Base-by-base conservation (phyloP, 2,888 invertebrate species). In the Molorchus minor region DNA sequence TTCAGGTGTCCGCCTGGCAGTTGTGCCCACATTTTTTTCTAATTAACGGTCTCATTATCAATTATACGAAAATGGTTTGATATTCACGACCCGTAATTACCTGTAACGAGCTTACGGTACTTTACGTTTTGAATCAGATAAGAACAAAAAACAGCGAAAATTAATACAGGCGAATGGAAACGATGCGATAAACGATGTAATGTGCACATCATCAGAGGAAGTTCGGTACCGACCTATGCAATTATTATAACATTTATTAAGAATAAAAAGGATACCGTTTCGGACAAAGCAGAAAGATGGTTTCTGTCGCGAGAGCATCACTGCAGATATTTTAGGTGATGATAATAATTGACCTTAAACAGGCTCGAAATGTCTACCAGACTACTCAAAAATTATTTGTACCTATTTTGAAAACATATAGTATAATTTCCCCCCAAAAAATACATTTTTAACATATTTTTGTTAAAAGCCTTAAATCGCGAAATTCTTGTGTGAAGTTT, bases 131-230 rank as follows among this genome's bases (percentile, higher is more conserved):
- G 7, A n/a, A 38, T 49, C 29, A 25, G 49, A 49, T 49, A 33
- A n/a, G n/a, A n/a, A n/a, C n/a, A n/a, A 38, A 47, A 47, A 40
- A 46, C 43, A 25, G 25, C 25, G 29, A 40, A 49, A 56, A 49
- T 56, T 17, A 49, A 43, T 35, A 13, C 20, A 35, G 49, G 43
- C 36, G 21, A 51, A 51, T 13, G 44, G 38, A 21, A 40, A 45
- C 35, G 46, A 54, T 41, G 69, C 56, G 59, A 62, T 58, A 40
- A 56, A 43, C 29, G 51, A 21, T 20, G 56, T 56, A 55, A 53
- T 8, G 3, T 10, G 3, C n/a, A 33, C 33, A 33, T 33, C 21
- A 16, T 36, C 17, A 40, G 33, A 58, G 58, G 58, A 58, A 58
- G 58, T 54, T 8, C 41, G 56, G 49, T 41, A 47, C 46, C 30